phyloP scores from a whole-genome alignment of 1,140 invertebrate species.

The Drosophila tristis region DNA sequence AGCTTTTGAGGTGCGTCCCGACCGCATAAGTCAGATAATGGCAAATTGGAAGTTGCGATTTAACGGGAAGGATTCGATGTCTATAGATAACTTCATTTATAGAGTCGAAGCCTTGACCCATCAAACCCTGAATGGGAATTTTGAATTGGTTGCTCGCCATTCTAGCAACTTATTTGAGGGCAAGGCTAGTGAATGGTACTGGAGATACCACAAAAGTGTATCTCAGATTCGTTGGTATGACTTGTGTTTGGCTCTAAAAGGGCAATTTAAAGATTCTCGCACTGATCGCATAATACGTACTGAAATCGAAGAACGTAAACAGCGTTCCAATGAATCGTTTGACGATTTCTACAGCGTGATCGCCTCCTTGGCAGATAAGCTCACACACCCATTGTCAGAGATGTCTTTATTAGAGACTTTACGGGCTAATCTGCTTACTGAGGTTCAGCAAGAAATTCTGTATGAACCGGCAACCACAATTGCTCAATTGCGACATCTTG shows the following conservation, averaged over 20 bases:
- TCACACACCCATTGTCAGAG: no score
- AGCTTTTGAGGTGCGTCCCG: neutral
- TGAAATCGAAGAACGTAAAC: neutral
- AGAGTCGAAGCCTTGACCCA: conserved; percentile 5
- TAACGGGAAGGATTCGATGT: neutral
- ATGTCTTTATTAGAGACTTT: no score
- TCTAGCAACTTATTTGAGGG: conserved; percentile 6
- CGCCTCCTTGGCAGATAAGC: no score
- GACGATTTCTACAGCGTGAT: no score
- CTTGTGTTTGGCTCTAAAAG: neutral
- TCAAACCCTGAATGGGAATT: conserved; percentile 7
- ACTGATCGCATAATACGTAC: neutral
- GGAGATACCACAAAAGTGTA: conserved; percentile 14
- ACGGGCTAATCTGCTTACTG: no score
- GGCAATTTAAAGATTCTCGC: neutral
- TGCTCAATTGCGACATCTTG: no score
- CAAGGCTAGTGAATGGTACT: no score
- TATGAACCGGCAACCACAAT: no score
- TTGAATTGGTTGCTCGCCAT: neutral
- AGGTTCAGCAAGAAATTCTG: no score
- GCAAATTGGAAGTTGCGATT: conserved; percentile 11
- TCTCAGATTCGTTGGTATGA: neutral
- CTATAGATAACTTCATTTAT: conserved; percentile 4
- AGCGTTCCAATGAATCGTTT: no score
- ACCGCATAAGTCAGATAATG: conserved; percentile 6